A percentile compares a stretch with the other conserved stretches of the same genome.
Conservation (phyloP, 2,888 invertebrate genomes). For the Drosophila vallismaia region DNA sequence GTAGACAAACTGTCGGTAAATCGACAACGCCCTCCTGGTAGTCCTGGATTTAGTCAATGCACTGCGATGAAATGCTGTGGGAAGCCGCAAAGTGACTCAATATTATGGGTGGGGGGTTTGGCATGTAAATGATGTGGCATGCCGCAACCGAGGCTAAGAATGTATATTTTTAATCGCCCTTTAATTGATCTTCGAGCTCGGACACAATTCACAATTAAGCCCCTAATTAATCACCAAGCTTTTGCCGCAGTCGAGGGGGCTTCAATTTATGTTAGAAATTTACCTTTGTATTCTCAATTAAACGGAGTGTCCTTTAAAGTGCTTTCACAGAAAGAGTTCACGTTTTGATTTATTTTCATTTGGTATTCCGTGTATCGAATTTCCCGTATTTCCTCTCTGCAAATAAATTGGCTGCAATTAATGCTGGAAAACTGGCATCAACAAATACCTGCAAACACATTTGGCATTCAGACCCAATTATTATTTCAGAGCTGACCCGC, state of each 20-base stretch:
- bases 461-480: slow-evolving; percentile 49
- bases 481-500: slow-evolving; percentile 54
- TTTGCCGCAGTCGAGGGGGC: not conserved
- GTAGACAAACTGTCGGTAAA: not conserved
- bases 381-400: not conserved
- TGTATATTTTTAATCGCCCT: slow-evolving; percentile 29
- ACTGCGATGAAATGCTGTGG: slow-evolving; percentile 6
- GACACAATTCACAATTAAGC: slow-evolving; percentile 10
- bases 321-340: not conserved
- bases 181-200: slow-evolving; percentile 17
- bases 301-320: not conserved
- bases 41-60: not conserved
- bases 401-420: slow-evolving; percentile 22
- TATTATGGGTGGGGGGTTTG: slow-evolving; percentile 4
- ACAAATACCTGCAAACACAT: slow-evolving; percentile 42
- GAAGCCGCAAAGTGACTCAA: slow-evolving; percentile 30
- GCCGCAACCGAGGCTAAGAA: slow-evolving; percentile 9
- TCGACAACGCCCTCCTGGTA: not conserved
- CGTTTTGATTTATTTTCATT: not conserved
- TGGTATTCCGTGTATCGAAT: not conserved
- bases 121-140: slow-evolving; percentile 18
- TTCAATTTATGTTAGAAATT: not conserved
- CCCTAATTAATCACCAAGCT: not conserved
- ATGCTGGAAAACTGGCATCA: slow-evolving; percentile 16
- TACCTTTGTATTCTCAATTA: slow-evolving; percentile 1